Conservation (phyloP, 2,113 vertebrate species). For the Monopterus albus region DNA sequence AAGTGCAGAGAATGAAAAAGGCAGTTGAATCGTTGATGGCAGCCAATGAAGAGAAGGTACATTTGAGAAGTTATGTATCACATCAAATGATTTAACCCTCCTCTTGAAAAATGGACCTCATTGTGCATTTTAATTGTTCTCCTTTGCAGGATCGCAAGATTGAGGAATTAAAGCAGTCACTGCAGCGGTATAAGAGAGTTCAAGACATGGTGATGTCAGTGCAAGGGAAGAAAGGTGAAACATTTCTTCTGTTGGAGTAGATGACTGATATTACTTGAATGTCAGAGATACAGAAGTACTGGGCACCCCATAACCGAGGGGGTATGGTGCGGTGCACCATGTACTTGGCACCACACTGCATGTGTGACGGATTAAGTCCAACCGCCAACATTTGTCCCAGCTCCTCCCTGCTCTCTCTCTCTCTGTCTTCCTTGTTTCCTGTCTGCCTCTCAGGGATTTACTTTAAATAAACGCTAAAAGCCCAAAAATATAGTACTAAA, state of each 20-base stretch:
- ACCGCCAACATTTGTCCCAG: too few relatives aligned
- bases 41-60: slow-evolving; percentile 88
- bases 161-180: slow-evolving; percentile 93
- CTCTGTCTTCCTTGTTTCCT: too few relatives aligned
- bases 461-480: too few relatives aligned
- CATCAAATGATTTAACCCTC: neutral
- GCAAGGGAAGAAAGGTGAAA: slow-evolving; percentile 90
- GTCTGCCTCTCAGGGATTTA: too few relatives aligned
- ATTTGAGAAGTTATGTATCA: neutral
- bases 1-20: slow-evolving; percentile 97
- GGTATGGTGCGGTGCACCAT: too few relatives aligned
- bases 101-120: neutral
- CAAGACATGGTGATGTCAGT: slow-evolving; percentile 91
- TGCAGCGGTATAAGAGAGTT: slow-evolving; percentile 93
- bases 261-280: neutral
- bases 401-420: too few relatives aligned
- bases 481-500: too few relatives aligned
- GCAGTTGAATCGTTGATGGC: slow-evolving; percentile 95
- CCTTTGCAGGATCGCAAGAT: slow-evolving; percentile 91
- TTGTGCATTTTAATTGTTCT: neutral
- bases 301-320: too few relatives aligned
- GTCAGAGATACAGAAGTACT: neutral
- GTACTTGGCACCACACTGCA: too few relatives aligned
- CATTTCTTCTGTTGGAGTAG: neutral
- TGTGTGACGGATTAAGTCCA: too few relatives aligned